Percentiles rank a stretch among this genome's conserved stretches.
Evolutionary conservation across 2,797 vertebrate genomes (phyloP).

Genomic region (Cossypha dichroa): DNA sequence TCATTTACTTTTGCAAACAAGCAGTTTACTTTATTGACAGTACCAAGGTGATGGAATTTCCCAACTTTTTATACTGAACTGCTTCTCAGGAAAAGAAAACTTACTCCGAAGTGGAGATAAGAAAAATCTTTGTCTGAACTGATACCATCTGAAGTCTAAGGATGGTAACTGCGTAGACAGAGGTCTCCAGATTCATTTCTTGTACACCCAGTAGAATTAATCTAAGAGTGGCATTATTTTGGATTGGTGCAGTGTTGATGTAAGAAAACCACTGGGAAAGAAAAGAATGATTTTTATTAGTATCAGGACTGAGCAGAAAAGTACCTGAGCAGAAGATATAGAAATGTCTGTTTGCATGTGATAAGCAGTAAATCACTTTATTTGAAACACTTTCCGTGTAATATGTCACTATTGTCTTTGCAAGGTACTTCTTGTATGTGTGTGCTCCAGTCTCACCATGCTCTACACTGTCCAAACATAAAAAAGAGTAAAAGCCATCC

Average conservation of each 20-base stretch:
- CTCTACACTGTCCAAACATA: not conserved
- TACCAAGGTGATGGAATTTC: not conserved
- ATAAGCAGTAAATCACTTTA: conserved; percentile 55
- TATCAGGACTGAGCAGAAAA: not conserved
- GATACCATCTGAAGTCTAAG: conserved; percentile 49
- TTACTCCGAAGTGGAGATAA: conserved; percentile 30
- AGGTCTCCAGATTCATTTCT: conserved; percentile 10
- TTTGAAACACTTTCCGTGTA: conserved; percentile 40
- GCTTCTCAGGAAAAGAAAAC: conserved; percentile 23
- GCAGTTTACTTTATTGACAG: not conserved
- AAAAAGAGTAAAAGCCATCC: conserved; percentile 26
- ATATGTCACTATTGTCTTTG: conserved; percentile 33
- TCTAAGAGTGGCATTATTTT: conserved; percentile 13
- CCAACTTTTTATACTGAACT: not conserved
- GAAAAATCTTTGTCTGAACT: conserved; percentile 42
- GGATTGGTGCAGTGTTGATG: not conserved
- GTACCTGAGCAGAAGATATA: conserved; percentile 23
- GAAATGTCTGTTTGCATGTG: conserved; percentile 47
- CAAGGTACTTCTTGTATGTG: not conserved
- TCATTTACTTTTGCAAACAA: not conserved
- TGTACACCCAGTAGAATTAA: conserved; percentile 2
- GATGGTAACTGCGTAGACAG: not conserved
- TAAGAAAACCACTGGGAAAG: conserved; percentile 18
- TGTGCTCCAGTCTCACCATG: not conserved
- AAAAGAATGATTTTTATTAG: conserved; percentile 45